phyloP scores from a whole-genome alignment of 2,888 invertebrate species.

The Eledona agricola region DNA sequence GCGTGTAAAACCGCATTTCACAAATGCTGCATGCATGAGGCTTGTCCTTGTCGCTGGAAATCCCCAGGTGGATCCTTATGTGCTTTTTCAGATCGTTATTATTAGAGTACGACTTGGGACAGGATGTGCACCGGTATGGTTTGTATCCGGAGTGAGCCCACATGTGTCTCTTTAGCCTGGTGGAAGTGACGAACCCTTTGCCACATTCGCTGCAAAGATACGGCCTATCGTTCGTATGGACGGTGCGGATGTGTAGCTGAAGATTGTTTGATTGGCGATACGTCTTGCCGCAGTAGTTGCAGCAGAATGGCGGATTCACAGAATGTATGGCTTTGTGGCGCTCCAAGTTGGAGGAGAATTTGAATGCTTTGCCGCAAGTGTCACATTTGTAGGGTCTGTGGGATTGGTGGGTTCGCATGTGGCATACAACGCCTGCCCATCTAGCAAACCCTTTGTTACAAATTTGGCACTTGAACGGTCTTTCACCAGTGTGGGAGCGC shows the following conservation, averaged over 20 bases:
- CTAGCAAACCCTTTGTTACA: conserved; percentile 59
- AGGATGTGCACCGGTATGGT: conserved; percentile 53
- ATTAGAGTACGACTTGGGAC: conserved; percentile 56
- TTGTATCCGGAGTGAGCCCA: conserved; percentile 58
- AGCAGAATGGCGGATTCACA: conserved; percentile 54
- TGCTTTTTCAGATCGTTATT: conserved; percentile 57
- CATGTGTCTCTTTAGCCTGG: conserved; percentile 58
- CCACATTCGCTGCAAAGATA: conserved; percentile 59
- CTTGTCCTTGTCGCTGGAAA: conserved; percentile 47
- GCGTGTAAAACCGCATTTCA: conserved; percentile 55
- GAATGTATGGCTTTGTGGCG: conserved; percentile 58
- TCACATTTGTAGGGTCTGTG: conserved; percentile 56
- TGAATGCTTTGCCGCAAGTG: conserved; percentile 57
- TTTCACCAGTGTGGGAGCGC: conserved; percentile 67
- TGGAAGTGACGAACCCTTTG: conserved; percentile 58
- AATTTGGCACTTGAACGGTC: conserved; percentile 58
- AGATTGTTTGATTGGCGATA: conserved; percentile 59
- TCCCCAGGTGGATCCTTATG: conserved; percentile 46
- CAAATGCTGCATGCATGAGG: conserved; percentile 54
- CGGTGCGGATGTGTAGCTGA: conserved; percentile 57
- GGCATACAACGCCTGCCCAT: conserved; percentile 58
- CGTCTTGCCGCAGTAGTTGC: conserved; percentile 58
- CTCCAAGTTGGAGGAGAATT: conserved; percentile 57
- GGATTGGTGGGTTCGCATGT: conserved; percentile 57
- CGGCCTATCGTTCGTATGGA: conserved; percentile 58